phyloP scores from a whole-genome alignment of 2,888 invertebrate genomes.

The Cyclophora punctaria region DNA sequence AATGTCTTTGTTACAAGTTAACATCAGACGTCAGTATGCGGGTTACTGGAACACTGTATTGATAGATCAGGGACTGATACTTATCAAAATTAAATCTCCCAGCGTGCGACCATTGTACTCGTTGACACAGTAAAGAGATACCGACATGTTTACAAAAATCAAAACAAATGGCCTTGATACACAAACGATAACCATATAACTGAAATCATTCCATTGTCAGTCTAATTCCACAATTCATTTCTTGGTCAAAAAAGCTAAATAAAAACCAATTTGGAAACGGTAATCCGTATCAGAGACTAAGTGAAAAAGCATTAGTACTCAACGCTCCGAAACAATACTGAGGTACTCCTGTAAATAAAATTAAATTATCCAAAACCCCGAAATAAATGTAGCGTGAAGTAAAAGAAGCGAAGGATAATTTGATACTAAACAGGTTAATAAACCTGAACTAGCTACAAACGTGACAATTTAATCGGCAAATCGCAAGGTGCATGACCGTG shows the following conservation, averaged over 20 bases:
- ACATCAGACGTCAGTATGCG: conserved; percentile 44
- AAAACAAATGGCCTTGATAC: conserved; percentile 2
- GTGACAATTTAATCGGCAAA: conserved; percentile 55
- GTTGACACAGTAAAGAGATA: conserved; percentile 25
- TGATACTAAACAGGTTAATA: conserved; percentile 53
- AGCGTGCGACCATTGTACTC: conserved; percentile 52
- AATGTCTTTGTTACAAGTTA: conserved; percentile 42
- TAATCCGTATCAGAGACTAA: too few species aligned
- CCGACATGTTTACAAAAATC: conserved; percentile 1
- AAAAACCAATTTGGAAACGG: neutral
- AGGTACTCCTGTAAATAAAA: conserved; percentile 3
- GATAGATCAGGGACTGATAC: conserved; percentile 43
- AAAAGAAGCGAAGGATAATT: conserved; percentile 36
- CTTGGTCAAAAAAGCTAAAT: too few species aligned
- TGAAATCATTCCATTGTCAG: too few species aligned
- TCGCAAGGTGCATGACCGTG: conserved; percentile 60
- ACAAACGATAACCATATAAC: neutral
- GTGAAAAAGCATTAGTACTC: too few species aligned
- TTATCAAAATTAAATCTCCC: conserved; percentile 62
- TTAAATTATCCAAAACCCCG: conserved; percentile 15
- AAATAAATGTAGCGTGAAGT: conserved; percentile 29
- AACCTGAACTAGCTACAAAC: conserved; percentile 50
- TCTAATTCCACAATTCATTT: too few species aligned
- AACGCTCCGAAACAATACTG: too few species aligned
- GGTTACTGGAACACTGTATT: conserved; percentile 52